A percentile compares a stretch with the other conserved stretches of the same genome.
Conservation (phyloP, 2,797 vertebrate species). For the Lagocephalus sceleratus region DNA sequence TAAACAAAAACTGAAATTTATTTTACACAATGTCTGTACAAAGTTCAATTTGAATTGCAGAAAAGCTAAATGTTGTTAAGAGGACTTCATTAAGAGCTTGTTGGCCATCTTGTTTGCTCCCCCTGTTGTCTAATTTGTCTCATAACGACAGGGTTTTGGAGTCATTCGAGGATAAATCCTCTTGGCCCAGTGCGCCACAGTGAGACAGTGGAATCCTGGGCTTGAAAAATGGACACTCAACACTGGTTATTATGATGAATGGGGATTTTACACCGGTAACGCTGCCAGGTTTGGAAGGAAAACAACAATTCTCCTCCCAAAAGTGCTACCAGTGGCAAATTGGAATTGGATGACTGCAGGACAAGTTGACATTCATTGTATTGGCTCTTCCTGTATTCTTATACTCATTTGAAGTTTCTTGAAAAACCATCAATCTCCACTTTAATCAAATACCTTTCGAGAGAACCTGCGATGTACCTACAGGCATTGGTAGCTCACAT, state of each 20-base stretch:
- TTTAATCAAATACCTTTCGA: too few relatives aligned
- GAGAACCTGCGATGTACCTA: too few relatives aligned
- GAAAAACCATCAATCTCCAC: too few relatives aligned
- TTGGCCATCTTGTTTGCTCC: constrained; percentile 32
- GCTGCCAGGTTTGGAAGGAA: constrained; percentile 47
- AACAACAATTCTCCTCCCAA: constrained; percentile 33
- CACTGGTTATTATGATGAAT: constrained; percentile 80
- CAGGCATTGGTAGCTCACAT: too few relatives aligned
- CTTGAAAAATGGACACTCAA: constrained; percentile 78
- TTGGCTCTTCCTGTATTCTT: constrained; percentile 52
- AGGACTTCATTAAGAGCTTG: constrained; percentile 6
- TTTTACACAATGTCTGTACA: neutral
- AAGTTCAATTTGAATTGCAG: constrained; percentile 13
- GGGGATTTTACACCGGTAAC: constrained; percentile 69
- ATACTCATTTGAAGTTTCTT: constrained; percentile 16
- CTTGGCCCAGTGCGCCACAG: constrained; percentile 48
- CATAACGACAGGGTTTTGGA: constrained; percentile 53
- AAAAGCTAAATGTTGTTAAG: neutral
- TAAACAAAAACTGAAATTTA: constrained; percentile 37
- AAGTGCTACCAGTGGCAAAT: constrained; percentile 63
- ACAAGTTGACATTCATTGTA: constrained; percentile 56
- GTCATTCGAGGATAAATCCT: constrained; percentile 60
- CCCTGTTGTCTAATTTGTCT: constrained; percentile 58
- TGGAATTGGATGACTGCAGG: constrained; percentile 60
- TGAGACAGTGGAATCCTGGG: constrained; percentile 44